Base-by-base conservation (phyloP, 2,113 vertebrate species). In the Engraulis encrasicolus region DNA sequence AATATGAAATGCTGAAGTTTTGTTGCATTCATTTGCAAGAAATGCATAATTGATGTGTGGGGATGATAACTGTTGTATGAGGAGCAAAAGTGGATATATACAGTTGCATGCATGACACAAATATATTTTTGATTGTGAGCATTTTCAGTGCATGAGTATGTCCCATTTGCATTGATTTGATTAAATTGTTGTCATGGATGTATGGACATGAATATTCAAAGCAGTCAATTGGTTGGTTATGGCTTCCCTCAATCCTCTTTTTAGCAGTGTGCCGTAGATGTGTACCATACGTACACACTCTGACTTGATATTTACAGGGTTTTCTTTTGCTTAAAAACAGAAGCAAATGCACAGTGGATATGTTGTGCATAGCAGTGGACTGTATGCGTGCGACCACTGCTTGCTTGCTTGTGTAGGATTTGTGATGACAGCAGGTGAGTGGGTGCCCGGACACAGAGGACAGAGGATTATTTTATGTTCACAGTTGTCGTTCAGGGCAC, bases 21-120 rank as follows among this genome's bases (percentile, higher is more conserved):
- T 45, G 50, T 1, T 58, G 71, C 74, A 54, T 80, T 58, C 78
- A 78, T 85, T 81, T 82, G 23, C 36, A 71, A 27, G 31, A 36
- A 54, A 52, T 84, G 40, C 80, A 79, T 87, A 71, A 85, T 81
- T 85, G 5, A 85, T 78, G 34, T 40, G 66, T 17, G 1, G 49
- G 52, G 14, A 11, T 2, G 14, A 79, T 50, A 23, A 27, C n/a
- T 45, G n/a, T 48, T 50, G 36, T n/a, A n/a, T n/a, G n/a, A n/a
- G n/a, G n/a, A n/a, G n/a, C n/a, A n/a, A n/a, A n/a, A n/a, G n/a
- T n/a, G n/a, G n/a, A n/a, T n/a, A n/a, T n/a, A n/a, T n/a, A n/a
- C n/a, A n/a, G n/a, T n/a, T n/a, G n/a, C n/a, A n/a, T n/a, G n/a
- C n/a, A n/a, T n/a, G n/a, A n/a, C n/a, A n/a, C n/a, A n/a, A n/a